Percentiles rank a stretch among this genome's conserved stretches.
Conservation (phyloP, 64 coral and sea anemone genomes). For the Hydrozoanthus tunicans region DNA sequence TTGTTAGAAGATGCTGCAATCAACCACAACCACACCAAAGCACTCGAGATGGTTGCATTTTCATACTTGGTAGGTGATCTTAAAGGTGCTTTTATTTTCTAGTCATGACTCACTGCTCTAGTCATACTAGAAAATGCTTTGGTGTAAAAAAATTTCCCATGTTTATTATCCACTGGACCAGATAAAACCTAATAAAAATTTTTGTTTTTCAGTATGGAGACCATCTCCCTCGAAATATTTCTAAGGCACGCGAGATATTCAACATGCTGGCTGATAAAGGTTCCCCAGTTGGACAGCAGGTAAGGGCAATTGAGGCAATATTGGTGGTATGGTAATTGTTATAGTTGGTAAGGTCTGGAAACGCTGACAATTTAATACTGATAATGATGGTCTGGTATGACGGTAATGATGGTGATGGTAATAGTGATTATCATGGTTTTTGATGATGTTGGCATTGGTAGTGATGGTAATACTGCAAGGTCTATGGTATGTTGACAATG, state of each 20-base stretch:
- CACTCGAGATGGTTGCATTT: slow-evolving; percentile 86
- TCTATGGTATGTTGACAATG: not conserved
- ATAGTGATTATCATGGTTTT: not conserved
- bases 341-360: not conserved
- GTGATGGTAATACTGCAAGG: not conserved
- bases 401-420: not conserved
- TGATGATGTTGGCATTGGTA: not conserved
- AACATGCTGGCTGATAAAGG: slow-evolving; percentile 69
- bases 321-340: not conserved
- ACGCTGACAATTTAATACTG: not conserved
- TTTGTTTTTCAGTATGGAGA: slow-evolving; percentile 91
- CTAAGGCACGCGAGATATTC: slow-evolving; percentile 86
- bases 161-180: no score
- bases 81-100: no score
- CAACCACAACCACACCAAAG: slow-evolving; percentile 81
- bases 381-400: not conserved
- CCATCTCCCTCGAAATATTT: slow-evolving; percentile 81
- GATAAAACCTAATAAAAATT: not conserved
- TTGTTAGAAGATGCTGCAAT: slow-evolving; percentile 89
- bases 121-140: no score
- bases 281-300: slow-evolving; percentile 92
- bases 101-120: no score
- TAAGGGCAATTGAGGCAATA: not conserved
- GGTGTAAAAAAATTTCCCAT: no score
- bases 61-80: slow-evolving; percentile 73